phyloP scores from a whole-genome alignment of 2,797 vertebrate species.

The Rhincodon typus region DNA sequence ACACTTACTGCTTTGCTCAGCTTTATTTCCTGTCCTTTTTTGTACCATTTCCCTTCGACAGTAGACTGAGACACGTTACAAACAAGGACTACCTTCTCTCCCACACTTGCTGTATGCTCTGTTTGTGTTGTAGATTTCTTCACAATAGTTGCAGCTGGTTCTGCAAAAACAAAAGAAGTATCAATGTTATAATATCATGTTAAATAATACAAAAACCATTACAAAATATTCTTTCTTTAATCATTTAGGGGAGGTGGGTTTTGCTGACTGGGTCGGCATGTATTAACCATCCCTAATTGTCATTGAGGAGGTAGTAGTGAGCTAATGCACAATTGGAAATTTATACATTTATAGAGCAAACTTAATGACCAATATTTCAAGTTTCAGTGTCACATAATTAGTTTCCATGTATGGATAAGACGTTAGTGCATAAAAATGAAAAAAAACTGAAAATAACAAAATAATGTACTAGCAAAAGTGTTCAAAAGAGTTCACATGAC shows the following conservation, averaged over 20 bases:
- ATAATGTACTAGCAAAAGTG: background rate
- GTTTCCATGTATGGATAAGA: background rate
- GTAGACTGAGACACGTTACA: constrained; percentile 29
- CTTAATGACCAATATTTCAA: background rate
- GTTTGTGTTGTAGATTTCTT: constrained; percentile 26
- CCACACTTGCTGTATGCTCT: constrained; percentile 19
- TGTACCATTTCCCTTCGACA: constrained; percentile 32
- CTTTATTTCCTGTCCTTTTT: constrained; percentile 34
- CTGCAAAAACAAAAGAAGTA: background rate
- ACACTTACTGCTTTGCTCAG: constrained; percentile 13
- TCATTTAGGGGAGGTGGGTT: no score
- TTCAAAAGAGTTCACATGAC: background rate
- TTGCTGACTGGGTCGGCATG: no score
- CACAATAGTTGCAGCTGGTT: constrained; percentile 24
- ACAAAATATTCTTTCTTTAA: background rate
- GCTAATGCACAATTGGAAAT: background rate
- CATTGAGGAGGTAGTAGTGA: no score
- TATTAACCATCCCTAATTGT: no score
- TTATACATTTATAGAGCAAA: background rate
- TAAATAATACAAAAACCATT: background rate
- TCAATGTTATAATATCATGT: background rate
- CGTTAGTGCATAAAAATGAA: background rate
- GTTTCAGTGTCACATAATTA: background rate
- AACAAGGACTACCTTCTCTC: constrained; percentile 27
- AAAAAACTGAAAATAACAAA: background rate